These are phyloP conservation scores for Leucozona laternaria DNA, from an alignment of 2,888 invertebrate species.

Conservation along the genomic window DNA sequence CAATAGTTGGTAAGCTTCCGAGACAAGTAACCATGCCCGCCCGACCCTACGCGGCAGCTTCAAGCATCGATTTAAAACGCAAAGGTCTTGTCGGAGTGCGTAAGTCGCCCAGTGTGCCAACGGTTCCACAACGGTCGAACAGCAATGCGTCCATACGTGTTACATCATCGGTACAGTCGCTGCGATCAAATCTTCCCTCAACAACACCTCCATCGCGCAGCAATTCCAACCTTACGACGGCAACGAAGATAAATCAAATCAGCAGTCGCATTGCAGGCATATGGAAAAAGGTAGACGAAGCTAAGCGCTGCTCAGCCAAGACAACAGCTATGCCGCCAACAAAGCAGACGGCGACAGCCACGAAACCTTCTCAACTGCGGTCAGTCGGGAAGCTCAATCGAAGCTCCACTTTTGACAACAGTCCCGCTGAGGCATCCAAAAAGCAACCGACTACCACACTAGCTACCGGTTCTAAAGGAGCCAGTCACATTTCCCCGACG, in stretches of 20 bases:
- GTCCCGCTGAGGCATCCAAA: conserved; percentile 76
- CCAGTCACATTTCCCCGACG: conserved; percentile 58
- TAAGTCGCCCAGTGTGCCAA: conserved; percentile 77
- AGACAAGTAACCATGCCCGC: conserved; percentile 79
- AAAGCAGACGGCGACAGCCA: conserved; percentile 13
- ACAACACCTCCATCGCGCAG: conserved; percentile 83
- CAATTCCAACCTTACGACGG: conserved; percentile 81
- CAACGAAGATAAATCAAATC: conserved; percentile 80
- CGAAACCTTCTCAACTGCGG: conserved; percentile 43
- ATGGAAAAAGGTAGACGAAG: conserved; percentile 82
- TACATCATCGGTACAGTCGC: conserved; percentile 78
- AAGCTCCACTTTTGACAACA: conserved; percentile 83
- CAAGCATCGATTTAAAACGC: conserved; percentile 75
- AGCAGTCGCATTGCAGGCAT: conserved; percentile 83
- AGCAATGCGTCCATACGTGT: conserved; percentile 81
- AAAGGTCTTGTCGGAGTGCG: conserved; percentile 73
- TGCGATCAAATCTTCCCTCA: conserved; percentile 78
- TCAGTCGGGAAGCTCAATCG: conserved; percentile 78
- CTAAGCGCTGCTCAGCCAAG: conserved; percentile 75
- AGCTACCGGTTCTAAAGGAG: conserved; percentile 43
- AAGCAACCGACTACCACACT: conserved; percentile 17
- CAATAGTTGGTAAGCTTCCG: conserved; percentile 81
- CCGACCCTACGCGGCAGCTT: conserved; percentile 79
- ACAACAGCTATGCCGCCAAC: conserved; percentile 16
- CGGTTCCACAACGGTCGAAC: conserved; percentile 81